Evolutionary conservation across 2,888 invertebrate genomes (phyloP).

Genomic region (Dusona sp.): DNA sequence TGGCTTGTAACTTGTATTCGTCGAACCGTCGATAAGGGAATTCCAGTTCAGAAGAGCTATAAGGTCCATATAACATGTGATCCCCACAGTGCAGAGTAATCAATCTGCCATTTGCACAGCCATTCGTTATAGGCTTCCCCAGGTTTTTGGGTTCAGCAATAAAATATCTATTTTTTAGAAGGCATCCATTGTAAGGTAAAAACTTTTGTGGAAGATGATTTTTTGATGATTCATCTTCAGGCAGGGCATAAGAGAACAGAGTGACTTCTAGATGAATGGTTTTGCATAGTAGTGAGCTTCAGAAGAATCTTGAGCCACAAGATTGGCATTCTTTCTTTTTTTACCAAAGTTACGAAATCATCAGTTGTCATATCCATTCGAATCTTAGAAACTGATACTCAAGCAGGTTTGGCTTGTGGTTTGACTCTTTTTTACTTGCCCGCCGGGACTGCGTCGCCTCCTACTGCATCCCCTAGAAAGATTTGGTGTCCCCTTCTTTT

Average conservation of each 20-base stretch:
- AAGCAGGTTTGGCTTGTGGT: background rate
- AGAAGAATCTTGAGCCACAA: background rate
- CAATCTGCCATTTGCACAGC: background rate
- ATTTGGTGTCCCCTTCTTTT: background rate
- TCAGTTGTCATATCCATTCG: constrained; percentile 20
- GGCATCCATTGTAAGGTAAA: background rate
- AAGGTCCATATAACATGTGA: background rate
- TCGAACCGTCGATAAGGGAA: background rate
- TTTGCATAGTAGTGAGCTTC: background rate
- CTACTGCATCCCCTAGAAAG: constrained; percentile 31
- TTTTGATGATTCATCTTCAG: background rate
- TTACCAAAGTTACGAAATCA: constrained; percentile 9
- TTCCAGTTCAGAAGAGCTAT: background rate
- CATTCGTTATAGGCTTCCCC: background rate
- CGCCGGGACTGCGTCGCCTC: constrained; percentile 44
- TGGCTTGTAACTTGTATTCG: background rate
- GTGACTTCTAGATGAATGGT: background rate
- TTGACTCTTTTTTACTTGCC: constrained; percentile 6
- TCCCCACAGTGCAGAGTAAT: background rate
- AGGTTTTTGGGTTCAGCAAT: background rate
- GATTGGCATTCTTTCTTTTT: constrained; percentile 36
- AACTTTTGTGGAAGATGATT: background rate
- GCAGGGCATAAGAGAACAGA: background rate
- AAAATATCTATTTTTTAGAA: background rate
- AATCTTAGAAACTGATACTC: constrained; percentile 23